Conservation (phyloP, 2,797 vertebrate species). For the Molossus molossus region DNA sequence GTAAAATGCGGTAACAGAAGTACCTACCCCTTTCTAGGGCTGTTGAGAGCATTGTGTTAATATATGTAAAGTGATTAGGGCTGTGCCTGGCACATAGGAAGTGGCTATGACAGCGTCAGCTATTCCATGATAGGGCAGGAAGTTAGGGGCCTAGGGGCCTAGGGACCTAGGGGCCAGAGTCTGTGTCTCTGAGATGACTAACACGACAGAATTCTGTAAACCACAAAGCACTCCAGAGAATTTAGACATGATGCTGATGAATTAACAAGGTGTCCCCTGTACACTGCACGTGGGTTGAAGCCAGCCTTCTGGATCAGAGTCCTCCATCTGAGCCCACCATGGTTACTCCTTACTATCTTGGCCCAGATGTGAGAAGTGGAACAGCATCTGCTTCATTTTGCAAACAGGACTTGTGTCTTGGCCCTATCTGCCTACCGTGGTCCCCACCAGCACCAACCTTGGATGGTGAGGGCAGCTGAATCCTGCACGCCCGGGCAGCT, state of each 20-base stretch:
- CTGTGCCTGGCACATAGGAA: not conserved
- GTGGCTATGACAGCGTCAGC: not conserved
- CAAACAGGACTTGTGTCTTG: not conserved
- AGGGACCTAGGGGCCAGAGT: not conserved
- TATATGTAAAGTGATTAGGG: not conserved
- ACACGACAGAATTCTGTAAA: not conserved
- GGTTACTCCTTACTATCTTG: not conserved
- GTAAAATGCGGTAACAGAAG: not conserved
- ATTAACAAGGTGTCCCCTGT: not conserved
- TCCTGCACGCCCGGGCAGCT: conserved; percentile 93
- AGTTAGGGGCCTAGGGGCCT: not conserved
- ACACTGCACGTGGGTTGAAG: not conserved
- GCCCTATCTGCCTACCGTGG: not conserved
- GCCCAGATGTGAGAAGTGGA: not conserved
- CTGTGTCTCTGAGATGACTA: not conserved
- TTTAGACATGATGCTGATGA: not conserved
- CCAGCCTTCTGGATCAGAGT: not conserved
- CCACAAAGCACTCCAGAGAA: not conserved
- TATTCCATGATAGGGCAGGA: not conserved
- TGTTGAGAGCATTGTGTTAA: not conserved
- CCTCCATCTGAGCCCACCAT: not conserved
- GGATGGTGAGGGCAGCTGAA: conserved; percentile 94
- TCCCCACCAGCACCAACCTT: conserved; percentile 91
- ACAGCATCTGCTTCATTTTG: too few relatives aligned
- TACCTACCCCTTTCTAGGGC: not conserved